Evolutionary conservation across 2,113 vertebrate genomes (phyloP).

Genomic region (Etheostoma spectabile): DNA sequence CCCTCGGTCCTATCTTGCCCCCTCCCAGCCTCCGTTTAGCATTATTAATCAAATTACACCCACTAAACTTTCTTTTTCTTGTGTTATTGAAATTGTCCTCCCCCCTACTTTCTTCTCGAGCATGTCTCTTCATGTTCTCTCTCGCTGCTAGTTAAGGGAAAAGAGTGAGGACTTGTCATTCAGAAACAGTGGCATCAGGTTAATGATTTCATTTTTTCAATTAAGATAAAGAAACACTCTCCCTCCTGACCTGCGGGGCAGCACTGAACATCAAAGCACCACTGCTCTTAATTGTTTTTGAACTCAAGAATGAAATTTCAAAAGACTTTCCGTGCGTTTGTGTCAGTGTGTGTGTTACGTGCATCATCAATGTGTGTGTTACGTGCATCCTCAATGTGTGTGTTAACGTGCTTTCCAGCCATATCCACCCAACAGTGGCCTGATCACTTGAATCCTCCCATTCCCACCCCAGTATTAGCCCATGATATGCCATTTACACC

Average conservation of each 20-base stretch:
- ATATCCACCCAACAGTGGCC: constrained; percentile 44
- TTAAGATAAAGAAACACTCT: constrained; percentile 84
- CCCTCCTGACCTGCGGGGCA: constrained; percentile 80
- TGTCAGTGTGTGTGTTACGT: constrained; percentile 16
- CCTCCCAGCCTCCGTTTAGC: constrained; percentile 72
- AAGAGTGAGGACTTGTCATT: constrained; percentile 67
- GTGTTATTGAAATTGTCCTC: constrained; percentile 67
- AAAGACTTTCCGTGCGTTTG: constrained; percentile 49
- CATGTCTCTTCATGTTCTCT: constrained; percentile 43
- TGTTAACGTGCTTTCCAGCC: constrained; percentile 29
- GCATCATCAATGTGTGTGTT: no score
- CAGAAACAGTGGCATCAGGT: constrained; percentile 81
- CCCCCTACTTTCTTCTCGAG: constrained; percentile 40
- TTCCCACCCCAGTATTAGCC: constrained; percentile 50
- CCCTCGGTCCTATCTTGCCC: constrained; percentile 71
- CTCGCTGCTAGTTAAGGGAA: constrained; percentile 45
- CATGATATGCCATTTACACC: constrained; percentile 67
- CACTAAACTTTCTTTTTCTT: constrained; percentile 79
- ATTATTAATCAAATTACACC: constrained; percentile 84
- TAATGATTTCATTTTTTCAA: constrained; percentile 87
- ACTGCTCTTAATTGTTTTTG: constrained; percentile 74
- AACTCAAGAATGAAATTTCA: constrained; percentile 70
- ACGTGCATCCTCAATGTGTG: background rate
- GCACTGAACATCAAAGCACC: constrained; percentile 81
- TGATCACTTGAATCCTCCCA: constrained; percentile 23